A percentile compares a stretch with the other conserved stretches of the same genome.
Conservation (phyloP, 2,888 invertebrate species). For the Graphium colonna region DNA sequence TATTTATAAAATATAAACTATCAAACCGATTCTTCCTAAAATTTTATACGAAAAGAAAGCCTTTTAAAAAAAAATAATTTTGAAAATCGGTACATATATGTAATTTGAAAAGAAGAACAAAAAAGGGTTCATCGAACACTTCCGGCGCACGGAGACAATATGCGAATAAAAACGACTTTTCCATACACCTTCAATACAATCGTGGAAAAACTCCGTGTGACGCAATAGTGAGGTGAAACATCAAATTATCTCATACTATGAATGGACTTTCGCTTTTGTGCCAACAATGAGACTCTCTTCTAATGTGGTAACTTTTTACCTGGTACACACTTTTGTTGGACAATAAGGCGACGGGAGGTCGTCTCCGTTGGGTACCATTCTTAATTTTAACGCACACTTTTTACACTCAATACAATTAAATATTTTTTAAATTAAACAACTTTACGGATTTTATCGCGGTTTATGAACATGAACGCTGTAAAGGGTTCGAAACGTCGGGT, state of each 20-base stretch:
- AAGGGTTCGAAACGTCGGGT: too few species aligned
- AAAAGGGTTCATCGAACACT: conserved; percentile 29
- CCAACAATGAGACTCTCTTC: conserved; percentile 68
- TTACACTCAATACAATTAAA: too few species aligned
- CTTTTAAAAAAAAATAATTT: too few species aligned
- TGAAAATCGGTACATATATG: too few species aligned
- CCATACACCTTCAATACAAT: conserved; percentile 56
- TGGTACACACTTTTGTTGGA: conserved; percentile 42
- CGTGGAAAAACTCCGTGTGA: conserved; percentile 66
- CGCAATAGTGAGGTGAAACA: conserved; percentile 71
- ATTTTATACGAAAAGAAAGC: too few species aligned
- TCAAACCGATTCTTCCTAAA: too few species aligned
- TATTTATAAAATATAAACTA: too few species aligned
- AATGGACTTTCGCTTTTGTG: conserved; percentile 78
- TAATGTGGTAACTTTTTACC: conserved; percentile 62
- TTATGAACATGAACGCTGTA: too few species aligned
- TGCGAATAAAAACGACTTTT: conserved; percentile 41
- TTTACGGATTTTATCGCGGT: too few species aligned
- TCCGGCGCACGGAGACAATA: conserved; percentile 53
- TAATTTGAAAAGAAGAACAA: too few species aligned
- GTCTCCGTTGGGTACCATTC: neutral
- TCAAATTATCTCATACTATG: conserved; percentile 73
- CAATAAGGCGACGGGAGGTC: conserved; percentile 32
- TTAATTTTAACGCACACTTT: neutral
- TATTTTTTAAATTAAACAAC: neutral